Percentiles rank a stretch among this genome's conserved stretches.
Conservation (phyloP, 2,888 invertebrate species). For the Diadromus collaris region DNA sequence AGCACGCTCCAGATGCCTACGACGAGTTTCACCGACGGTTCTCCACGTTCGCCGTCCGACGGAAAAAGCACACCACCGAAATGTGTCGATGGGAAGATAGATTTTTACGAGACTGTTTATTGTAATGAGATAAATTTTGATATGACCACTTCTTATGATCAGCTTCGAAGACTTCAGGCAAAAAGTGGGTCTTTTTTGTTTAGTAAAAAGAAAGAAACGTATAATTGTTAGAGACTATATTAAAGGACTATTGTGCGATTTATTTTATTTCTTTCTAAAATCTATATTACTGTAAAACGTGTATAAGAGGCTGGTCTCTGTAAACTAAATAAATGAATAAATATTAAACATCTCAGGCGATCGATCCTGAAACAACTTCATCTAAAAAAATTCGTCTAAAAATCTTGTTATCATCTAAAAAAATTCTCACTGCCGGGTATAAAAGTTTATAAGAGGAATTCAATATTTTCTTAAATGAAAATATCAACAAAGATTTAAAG, state of each 20-base stretch:
- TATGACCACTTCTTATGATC: neutral
- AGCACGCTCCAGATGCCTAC: neutral
- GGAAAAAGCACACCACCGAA: constrained; percentile 8
- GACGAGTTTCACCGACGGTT: constrained; percentile 45
- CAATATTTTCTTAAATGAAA: too few species aligned
- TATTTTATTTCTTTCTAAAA: too few species aligned
- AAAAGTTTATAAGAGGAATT: neutral
- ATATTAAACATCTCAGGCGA: neutral
- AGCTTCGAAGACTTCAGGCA: neutral
- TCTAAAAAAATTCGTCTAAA: too few species aligned
- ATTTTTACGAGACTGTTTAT: neutral
- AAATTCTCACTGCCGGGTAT: neutral
- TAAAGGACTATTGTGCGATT: too few species aligned
- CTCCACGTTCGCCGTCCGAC: constrained; percentile 45
- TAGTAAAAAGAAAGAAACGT: neutral
- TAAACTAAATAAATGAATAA: too few species aligned
- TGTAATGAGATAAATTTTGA: neutral
- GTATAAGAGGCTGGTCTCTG: too few species aligned
- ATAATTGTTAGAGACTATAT: too few species aligned
- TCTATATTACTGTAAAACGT: too few species aligned
- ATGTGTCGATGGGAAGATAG: neutral
- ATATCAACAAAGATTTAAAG: too few species aligned
- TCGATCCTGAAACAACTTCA: too few species aligned
- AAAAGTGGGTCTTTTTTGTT: neutral
- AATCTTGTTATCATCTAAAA: too few species aligned